A percentile compares a stretch with the other conserved stretches of the same genome.
These are phyloP conservation scores for Paraplagusia blochii DNA, from an alignment of 2,113 vertebrate species.

Conservation along the genomic window DNA sequence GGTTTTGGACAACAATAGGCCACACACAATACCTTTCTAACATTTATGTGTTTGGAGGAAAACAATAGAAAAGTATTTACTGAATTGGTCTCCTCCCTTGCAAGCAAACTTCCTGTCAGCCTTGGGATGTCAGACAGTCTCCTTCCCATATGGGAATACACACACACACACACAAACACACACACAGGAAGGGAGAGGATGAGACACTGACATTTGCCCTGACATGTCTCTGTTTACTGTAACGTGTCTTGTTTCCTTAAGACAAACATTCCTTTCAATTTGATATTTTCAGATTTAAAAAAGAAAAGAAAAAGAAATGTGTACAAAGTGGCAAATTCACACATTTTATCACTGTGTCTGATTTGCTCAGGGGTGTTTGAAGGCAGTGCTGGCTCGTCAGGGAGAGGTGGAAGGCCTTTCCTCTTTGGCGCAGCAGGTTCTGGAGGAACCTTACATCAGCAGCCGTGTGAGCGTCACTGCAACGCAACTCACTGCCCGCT, in stretches of 20 bases:
- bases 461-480: conserved; percentile 83
- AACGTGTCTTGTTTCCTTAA: neutral
- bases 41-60: conserved; percentile 4
- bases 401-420: conserved; percentile 90
- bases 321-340: neutral
- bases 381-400: conserved; percentile 80
- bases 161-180: neutral
- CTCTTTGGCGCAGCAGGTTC: conserved; percentile 85
- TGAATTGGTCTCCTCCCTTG: conserved; percentile 26
- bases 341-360: conserved; percentile 8
- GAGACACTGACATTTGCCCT: no score
- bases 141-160: conserved; percentile 18
- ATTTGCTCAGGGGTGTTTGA: conserved; percentile 81
- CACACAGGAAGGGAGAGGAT: no score
- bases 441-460: conserved; percentile 86
- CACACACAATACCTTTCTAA: conserved; percentile 6
- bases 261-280: neutral
- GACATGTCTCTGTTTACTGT: conserved; percentile 1
- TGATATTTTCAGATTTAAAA: conserved; percentile 7
- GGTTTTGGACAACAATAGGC: conserved; percentile 1
- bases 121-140: conserved; percentile 42
- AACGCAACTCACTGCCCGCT: conserved; percentile 86
- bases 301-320: neutral
- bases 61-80: conserved; percentile 24
- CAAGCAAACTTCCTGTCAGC: conserved; percentile 35